A percentile compares a stretch with the other conserved stretches of the same genome.
These are phyloP conservation scores for Acanthaster planci DNA, from an alignment of 35 echinoderm and acorn worm genomes.

Conservation along the genomic window DNA sequence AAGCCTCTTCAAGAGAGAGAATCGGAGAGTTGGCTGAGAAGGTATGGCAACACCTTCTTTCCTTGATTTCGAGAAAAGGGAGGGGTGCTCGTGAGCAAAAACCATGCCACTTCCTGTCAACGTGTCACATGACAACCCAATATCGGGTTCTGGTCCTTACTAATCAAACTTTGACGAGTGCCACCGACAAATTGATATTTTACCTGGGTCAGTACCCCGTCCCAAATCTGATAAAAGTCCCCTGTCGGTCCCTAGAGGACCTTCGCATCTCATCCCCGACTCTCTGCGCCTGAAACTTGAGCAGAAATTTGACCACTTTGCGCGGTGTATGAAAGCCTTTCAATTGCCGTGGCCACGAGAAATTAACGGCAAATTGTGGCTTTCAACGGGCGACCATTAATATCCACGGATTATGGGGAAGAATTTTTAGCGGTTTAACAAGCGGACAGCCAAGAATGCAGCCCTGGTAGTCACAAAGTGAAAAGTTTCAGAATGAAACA, in stretches of 20 bases:
- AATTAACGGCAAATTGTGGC: constrained; percentile 32
- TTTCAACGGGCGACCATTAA: constrained; percentile 23
- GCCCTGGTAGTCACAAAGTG: constrained; percentile 13
- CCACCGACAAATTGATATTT: constrained; percentile 61
- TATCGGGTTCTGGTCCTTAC: constrained; percentile 48
- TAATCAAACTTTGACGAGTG: constrained; percentile 64
- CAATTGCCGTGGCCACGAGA: constrained; percentile 44
- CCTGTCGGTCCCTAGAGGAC: constrained; percentile 44
- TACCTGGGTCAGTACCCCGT: constrained; percentile 34
- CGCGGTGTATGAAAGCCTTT: constrained; percentile 60
- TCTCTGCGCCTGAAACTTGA: constrained; percentile 49
- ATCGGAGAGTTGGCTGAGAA: too few species aligned
- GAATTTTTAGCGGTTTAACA: constrained; percentile 29
- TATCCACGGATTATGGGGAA: constrained; percentile 36
- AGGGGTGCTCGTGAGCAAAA: neutral
- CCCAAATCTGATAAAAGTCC: constrained; percentile 34
- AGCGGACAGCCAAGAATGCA: constrained; percentile 20
- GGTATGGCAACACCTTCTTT: too few species aligned
- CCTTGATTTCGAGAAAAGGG: too few species aligned
- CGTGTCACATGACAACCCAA: constrained; percentile 37
- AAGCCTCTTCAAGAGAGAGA: too few species aligned
- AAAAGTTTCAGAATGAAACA: constrained; percentile 19
- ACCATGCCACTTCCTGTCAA: neutral
- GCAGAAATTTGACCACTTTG: constrained; percentile 64
- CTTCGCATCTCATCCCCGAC: constrained; percentile 56